Evolutionary conservation across 2,888 invertebrate species (phyloP), one percentile per base, ranked within the genome.

Genomic region (Cataglyphis altisquamis): DNA sequence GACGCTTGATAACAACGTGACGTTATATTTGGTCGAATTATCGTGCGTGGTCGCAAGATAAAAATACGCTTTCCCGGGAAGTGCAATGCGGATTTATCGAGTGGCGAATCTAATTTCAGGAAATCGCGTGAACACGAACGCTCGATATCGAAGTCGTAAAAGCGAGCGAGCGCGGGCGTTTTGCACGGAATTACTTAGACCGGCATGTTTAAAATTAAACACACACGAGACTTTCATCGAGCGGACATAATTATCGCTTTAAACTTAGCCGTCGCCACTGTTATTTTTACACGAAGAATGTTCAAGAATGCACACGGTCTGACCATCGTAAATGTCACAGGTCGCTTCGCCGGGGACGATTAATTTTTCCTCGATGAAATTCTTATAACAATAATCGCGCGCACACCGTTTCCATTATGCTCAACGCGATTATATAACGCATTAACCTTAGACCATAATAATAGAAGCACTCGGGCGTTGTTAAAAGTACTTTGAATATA

Each of bases 271-370:
- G 15, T 68, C 85, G 82, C 84, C 87, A 81, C 15, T 39, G 77
- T 87, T 88, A 88, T 88, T 88, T 88, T 87, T 88, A 86, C 72
- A 60, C 87, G 86, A 67, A 64, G 67, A 85, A 68, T 81, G 41
- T 81, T 67, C 63, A 41, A 57, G 84, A 75, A 68, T 84, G 70
- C 73, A 63, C 81, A 66, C 81, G 25, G 81, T 39, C 67, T 84
- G 88, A 87, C 89, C 78, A 52, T n/a, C 63, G 78, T 64, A 85
- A 89, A 88, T 88, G 88, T 89, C 89, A 87, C 67, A 75, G 87
- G 89, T 87, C 84, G 78, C 32, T 25, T 5, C 36, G 52, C n/a
- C 6, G 55, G 52, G 52, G 25, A 36, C 41, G 25, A 32, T 74
- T 67, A 73, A 77, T 86, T 84, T 64, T 70, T 80, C 78, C 45